Evolutionary conservation across 2,888 invertebrate species (phyloP).

Genomic region (Cerceris ruficornis): DNA sequence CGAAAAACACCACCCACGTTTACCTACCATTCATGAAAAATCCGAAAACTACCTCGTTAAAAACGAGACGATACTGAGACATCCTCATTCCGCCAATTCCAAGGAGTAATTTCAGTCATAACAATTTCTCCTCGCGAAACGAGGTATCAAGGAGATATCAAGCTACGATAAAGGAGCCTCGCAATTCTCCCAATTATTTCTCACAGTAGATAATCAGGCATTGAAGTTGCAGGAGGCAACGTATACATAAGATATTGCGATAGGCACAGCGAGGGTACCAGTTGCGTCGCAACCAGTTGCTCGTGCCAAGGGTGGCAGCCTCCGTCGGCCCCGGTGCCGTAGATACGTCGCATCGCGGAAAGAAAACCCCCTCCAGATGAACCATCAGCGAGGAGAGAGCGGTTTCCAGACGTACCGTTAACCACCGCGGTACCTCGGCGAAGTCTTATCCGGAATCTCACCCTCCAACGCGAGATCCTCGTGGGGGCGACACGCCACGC

Average conservation of each 20-base stretch:
- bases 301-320: slow-evolving; percentile 37
- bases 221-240: no score
- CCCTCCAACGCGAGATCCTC: slow-evolving; percentile 57
- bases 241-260: slow-evolving; percentile 1
- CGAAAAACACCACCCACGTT: no score
- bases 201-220: no score
- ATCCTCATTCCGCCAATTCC: no score
- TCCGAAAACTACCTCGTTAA: no score
- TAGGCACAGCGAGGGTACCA: slow-evolving; percentile 58
- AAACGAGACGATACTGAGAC: no score
- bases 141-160: no score
- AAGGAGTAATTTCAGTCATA: no score
- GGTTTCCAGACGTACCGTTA: slow-evolving; percentile 29
- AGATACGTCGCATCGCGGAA: slow-evolving; percentile 3
- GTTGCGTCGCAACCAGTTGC: slow-evolving; percentile 78
- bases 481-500: slow-evolving; percentile 74
- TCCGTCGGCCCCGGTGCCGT: not conserved
- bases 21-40: no score
- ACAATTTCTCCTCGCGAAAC: no score
- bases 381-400: slow-evolving; percentile 1
- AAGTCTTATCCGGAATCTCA: slow-evolving; percentile 53
- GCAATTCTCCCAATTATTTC: no score
- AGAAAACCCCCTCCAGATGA: not conserved
- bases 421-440: slow-evolving; percentile 33
- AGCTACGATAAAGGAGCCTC: no score